Percentiles rank a stretch among this genome's conserved stretches.
Evolutionary conservation across 2,888 invertebrate genomes (phyloP).

Genomic region (Tridacna crocea): DNA sequence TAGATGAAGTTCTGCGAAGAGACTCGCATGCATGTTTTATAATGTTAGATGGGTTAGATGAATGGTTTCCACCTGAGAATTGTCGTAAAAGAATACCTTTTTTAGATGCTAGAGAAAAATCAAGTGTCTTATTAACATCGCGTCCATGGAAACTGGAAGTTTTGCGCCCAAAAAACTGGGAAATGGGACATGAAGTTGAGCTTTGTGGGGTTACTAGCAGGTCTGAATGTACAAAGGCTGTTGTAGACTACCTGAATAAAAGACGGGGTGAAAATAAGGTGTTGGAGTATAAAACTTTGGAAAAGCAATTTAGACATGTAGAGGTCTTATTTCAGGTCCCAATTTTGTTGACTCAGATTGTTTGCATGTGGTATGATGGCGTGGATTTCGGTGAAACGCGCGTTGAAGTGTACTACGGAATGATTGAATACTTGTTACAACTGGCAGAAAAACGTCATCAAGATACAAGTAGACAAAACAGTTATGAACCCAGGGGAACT

Average conservation of each 20-base stretch:
- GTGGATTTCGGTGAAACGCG: not conserved
- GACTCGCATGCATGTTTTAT: slow-evolving; percentile 9
- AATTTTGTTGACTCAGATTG: slow-evolving; percentile 11
- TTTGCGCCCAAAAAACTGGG: not conserved
- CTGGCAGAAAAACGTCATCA: not conserved
- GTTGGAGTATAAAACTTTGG: not conserved
- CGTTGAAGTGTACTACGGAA: not conserved
- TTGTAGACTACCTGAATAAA: not conserved
- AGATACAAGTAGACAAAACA: not conserved
- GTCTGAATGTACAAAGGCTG: not conserved
- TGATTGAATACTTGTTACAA: slow-evolving; percentile 5
- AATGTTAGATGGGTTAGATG: slow-evolving; percentile 17
- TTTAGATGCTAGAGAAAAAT: not conserved
- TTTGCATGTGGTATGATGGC: slow-evolving; percentile 28
- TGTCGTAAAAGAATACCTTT: not conserved
- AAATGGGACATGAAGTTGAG: not conserved
- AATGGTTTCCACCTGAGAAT: not conserved
- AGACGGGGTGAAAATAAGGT: not conserved
- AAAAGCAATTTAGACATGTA: not conserved
- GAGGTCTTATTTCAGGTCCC: not conserved
- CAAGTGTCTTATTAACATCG: slow-evolving; percentile 1
- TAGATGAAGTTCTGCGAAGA: not conserved
- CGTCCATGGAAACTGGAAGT: slow-evolving; percentile 19
- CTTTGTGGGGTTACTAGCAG: not conserved
- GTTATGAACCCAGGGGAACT: not conserved